A percentile compares a stretch with the other conserved stretches of the same genome.
phyloP scores from a whole-genome alignment of 2,888 invertebrate species.

The Andrena praecox region DNA sequence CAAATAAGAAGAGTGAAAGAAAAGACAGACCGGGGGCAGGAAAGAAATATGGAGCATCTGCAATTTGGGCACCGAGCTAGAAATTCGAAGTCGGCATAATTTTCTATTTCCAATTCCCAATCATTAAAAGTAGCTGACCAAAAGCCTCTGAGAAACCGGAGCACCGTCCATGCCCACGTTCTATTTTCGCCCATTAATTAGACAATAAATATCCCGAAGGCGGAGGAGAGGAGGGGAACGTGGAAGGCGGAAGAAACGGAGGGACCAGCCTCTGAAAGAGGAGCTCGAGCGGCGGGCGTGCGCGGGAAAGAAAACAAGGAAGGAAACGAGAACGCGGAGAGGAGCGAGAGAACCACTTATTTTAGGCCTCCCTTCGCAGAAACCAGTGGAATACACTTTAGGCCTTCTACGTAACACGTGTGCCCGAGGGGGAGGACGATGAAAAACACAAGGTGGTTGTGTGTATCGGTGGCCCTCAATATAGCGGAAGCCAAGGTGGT shows the following conservation, averaged over 20 bases:
- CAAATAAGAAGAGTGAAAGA: neutral
- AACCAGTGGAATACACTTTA: conserved; percentile 48
- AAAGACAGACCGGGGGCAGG: neutral
- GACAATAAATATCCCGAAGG: neutral
- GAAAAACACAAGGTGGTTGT: conserved; percentile 80
- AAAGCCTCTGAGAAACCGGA: neutral
- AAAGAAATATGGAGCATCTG: neutral
- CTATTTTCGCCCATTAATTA: conserved; percentile 22
- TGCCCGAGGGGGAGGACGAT: conserved; percentile 27
- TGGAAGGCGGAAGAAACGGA: conserved; percentile 31
- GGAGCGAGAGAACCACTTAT: conserved; percentile 66
- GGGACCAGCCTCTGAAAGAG: conserved; percentile 24
- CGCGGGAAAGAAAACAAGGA: conserved; percentile 50
- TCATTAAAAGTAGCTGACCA: too few relatives aligned
- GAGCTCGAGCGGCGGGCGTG: conserved; percentile 4
- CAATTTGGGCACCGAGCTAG: too few relatives aligned
- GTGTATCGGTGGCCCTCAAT: conserved; percentile 76
- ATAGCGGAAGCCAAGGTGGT: conserved; percentile 85
- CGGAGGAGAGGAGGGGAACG: neutral
- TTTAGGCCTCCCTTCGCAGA: conserved; percentile 69
- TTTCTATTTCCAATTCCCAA: too few relatives aligned
- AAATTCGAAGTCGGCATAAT: too few relatives aligned
- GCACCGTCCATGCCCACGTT: neutral
- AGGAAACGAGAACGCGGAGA: conserved; percentile 68
- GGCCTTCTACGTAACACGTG: conserved; percentile 65